phyloP scores from a whole-genome alignment of 2,113 vertebrate species.

The Prietella phreatophila region DNA sequence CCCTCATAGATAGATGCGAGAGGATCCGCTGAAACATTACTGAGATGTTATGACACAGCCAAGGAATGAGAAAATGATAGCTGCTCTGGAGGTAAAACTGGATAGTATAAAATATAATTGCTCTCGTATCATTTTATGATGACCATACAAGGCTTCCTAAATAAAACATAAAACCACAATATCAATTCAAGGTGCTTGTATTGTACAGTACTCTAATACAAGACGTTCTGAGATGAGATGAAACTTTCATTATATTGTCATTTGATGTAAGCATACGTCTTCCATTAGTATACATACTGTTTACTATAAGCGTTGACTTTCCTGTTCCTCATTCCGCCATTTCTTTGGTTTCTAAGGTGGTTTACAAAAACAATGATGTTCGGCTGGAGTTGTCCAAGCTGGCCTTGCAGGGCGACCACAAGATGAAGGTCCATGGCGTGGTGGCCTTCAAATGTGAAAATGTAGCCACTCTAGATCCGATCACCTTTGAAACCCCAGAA shows the following conservation, averaged over 20 bases:
- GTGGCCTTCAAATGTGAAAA: conserved; percentile 99
- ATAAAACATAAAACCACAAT: neutral
- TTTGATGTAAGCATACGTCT: neutral
- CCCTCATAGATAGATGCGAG: neutral
- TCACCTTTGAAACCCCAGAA: conserved; percentile 96
- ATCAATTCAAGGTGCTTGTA: neutral
- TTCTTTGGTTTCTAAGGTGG: conserved; percentile 79
- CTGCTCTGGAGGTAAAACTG: neutral
- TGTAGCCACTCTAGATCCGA: conserved; percentile 94
- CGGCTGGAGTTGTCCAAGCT: conserved; percentile 91
- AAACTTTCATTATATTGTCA: neutral
- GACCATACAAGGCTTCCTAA: neutral
- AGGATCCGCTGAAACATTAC: conserved; percentile 1
- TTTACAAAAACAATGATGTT: conserved; percentile 98
- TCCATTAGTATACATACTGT: too few species aligned
- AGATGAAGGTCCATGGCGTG: conserved; percentile 94
- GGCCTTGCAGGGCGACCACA: conserved; percentile 90
- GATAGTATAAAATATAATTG: neutral
- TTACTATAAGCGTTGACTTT: neutral
- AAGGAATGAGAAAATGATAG: neutral
- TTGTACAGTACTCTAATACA: neutral
- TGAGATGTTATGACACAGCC: neutral
- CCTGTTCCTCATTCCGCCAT: neutral
- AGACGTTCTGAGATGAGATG: neutral
- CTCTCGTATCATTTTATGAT: neutral